Base-by-base conservation (phyloP, 2,113 vertebrate species). In the Alosa alosa region DNA sequence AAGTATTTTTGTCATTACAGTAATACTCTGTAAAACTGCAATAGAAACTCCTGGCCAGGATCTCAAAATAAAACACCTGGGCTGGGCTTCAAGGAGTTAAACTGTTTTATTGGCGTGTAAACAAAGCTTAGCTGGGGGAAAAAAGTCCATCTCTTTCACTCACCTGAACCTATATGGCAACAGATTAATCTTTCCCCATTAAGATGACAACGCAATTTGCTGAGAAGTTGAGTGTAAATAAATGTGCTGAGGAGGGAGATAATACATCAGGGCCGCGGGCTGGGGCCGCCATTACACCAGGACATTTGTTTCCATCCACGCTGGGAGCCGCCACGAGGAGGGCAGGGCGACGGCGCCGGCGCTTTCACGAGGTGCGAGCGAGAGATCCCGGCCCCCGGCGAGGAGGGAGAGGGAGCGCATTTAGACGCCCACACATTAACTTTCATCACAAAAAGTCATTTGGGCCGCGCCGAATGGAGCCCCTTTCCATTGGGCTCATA, bases 171-270 rank as follows among this genome's bases (percentile, higher is more conserved):
- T 89, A 88, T 88, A 89, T 92, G 91, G 94, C 92, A 94, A 94
- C 93, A 95, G 91, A 96, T 96, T 93, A 95, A 96, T 96, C 93
- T 92, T 93, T 91, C 86, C 88, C 93, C 92, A 94, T 95, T 95
- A 94, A 92, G 93, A 94, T 93, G 95, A 95, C 94, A 95, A 93
- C 92, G 93, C 94, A 95, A 95, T 95, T 93, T 96, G 94, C 91
- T 92, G 93, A 91, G 93, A 93, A 94, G 95, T 94, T 95, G 94
- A 94, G 94, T 95, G 94, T 96, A 96, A 96, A 96, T 96, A 95
- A 96, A 95, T 93, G 94, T 90, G 72, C 90, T 92, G 94, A 94
- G 94, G 90, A 94, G 93, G 11, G 91, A 94, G 93, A 96, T 96
- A 94, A 96, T 95, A 95, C 91, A 94, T 96, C 95, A 95, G 92